Conservation (phyloP, 2,797 vertebrate genomes). For the Halcyon chelicuti region DNA sequence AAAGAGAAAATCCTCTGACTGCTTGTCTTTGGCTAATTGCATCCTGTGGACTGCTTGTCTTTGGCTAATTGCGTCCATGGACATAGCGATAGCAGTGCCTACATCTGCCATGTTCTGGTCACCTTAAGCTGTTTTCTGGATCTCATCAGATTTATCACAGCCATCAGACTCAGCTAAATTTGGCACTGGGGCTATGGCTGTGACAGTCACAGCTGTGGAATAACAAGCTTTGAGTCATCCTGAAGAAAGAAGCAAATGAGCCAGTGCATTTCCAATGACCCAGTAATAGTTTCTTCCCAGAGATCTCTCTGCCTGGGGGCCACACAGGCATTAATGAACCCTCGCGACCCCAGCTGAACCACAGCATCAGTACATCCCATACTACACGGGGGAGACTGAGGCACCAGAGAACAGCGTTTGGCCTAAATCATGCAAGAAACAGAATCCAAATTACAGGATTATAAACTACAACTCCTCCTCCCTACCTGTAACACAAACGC, state of each 20-base stretch:
- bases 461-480: background rate
- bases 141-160: background rate
- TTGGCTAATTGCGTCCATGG: background rate
- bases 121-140: background rate
- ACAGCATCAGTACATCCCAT: background rate
- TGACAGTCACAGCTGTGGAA: conserved; percentile 13
- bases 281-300: background rate
- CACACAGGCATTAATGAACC: background rate
- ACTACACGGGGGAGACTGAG: background rate
- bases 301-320: background rate
- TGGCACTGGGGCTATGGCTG: background rate
- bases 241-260: conserved; percentile 3
- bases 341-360: background rate
- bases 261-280: background rate
- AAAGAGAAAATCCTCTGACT: background rate
- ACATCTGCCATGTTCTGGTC: background rate
- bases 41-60: background rate
- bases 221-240: conserved; percentile 26
- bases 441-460: background rate
- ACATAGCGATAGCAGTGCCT: background rate
- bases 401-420: background rate
- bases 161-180: background rate
- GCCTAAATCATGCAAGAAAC: background rate
- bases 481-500: background rate
- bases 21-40: background rate